phyloP scores from a whole-genome alignment of 2,113 vertebrate species.

The Melanerpes aurifrons region DNA sequence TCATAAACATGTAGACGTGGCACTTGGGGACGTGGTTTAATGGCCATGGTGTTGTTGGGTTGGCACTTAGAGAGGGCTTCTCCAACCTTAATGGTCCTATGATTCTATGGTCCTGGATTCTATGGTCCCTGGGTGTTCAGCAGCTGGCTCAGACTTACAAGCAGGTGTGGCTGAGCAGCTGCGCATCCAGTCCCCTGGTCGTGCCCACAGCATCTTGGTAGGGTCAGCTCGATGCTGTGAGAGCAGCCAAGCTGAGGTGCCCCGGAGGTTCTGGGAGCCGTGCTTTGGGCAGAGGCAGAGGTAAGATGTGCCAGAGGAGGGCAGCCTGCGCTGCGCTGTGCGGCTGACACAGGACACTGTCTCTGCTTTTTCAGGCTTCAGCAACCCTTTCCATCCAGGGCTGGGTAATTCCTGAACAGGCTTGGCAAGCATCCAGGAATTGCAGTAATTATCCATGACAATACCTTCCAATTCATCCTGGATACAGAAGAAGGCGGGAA shows the following conservation, averaged over 20 bases:
- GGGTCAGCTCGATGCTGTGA: not conserved
- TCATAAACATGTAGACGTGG: too few species aligned
- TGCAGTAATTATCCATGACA: not conserved
- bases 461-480: not conserved
- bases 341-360: not conserved
- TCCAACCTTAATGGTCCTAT: too few species aligned
- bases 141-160: fast-evolving
- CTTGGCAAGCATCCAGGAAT: not conserved
- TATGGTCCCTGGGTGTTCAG: not conserved
- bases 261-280: not conserved
- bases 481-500: not conserved
- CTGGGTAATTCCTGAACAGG: not conserved
- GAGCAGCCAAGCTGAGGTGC: not conserved
- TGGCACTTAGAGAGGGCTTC: too few species aligned
- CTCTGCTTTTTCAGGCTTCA: not conserved
- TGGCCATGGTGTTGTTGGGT: too few species aligned
- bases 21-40: too few species aligned
- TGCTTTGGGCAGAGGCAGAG: not conserved
- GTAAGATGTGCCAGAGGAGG: not conserved
- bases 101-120: not conserved
- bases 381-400: not conserved
- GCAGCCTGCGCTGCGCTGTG: not conserved
- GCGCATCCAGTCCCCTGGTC: not conserved
- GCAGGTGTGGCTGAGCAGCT: not conserved
- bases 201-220: fast-evolving